Evolutionary conservation across 2,797 vertebrate species (phyloP), one percentile per base, ranked within the genome.

Genomic region (Pipistrellus kuhlii): DNA sequence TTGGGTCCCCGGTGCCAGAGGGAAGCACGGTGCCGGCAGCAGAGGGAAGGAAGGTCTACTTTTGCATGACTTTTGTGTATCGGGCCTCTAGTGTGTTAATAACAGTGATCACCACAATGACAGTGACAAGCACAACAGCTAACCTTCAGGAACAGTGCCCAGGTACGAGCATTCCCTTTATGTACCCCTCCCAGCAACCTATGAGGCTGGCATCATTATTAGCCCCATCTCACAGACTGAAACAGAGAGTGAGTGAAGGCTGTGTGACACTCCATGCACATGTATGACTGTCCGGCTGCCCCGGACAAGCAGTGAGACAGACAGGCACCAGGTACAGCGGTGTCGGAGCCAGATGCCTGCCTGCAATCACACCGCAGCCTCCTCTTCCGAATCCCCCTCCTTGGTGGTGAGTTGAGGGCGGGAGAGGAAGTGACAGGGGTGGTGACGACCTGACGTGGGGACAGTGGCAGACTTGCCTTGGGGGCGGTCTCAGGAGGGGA

Each of bases 231-330:
- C 32, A 23, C 55, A 15, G 35, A 25, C 35, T 35, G 35, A 35
- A 18, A 41, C 25, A 23, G 17, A 15, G 46, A 2, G 0, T 2
- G 20, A 3, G 13, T 3, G 25, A 20, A 11, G 8, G 30, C 41
- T 0, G 5, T 25, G 48, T 35, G 62, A 35, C 20, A 4, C 44
- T 83, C 44, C 20, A 2, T 48, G 81, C 21, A 25, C 48, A 4
- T 2, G 5, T 2, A 35, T 3, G 62, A 44, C 27, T 1, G 0
- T 18, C 14, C 1, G 1, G 35, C 35, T 32, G 46, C 18, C 73
- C 12, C 3, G 3, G 13, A 41, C 8, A 5, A 41, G 46, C 27
- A 55, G 62, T 9, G 23, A 17, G 73, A 38, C 13, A 12, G 59
- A 23, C 53, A 10, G 84, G 38, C 53, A 17, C 51, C 2, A 1